These are phyloP conservation scores for Caenorhabditis sulstoni DNA, from an alignment of 2,888 invertebrate species.

Conservation along the genomic window DNA sequence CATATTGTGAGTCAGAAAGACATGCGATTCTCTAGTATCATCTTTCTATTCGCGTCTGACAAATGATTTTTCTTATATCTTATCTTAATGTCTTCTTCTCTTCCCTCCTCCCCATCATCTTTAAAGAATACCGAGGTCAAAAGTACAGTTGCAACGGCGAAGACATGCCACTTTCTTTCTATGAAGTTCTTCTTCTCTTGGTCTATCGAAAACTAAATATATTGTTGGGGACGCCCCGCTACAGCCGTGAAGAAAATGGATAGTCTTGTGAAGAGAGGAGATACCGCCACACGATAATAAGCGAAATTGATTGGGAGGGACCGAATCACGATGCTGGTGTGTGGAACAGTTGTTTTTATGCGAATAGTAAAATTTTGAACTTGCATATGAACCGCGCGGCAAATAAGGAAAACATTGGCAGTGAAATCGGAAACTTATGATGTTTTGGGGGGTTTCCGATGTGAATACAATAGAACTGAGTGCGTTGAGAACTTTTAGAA, in stretches of 20 bases:
- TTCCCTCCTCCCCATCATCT: conserved; percentile 2
- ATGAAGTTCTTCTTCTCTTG: neutral
- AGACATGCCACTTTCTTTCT: conserved; percentile 1
- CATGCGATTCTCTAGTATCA: too few relatives aligned
- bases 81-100: conserved; percentile 21
- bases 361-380: too few relatives aligned
- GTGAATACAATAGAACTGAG: neutral
- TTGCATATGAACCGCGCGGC: too few relatives aligned
- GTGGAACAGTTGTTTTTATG: too few relatives aligned
- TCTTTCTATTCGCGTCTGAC: neutral
- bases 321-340: too few relatives aligned
- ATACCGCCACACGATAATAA: too few relatives aligned
- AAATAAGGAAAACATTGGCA: too few relatives aligned
- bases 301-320: too few relatives aligned
- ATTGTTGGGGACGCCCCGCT: neutral
- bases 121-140: conserved; percentile 28
- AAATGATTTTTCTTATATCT: neutral
- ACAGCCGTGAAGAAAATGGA: neutral
- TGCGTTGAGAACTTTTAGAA: conserved; percentile 29
- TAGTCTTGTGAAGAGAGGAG: neutral
- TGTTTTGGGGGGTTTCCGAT: too few relatives aligned
- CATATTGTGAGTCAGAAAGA: neutral
- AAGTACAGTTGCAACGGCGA: conserved; percentile 18
- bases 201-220: neutral
- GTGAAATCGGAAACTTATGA: too few relatives aligned